A percentile compares a stretch with the other conserved stretches of the same genome.
phyloP scores from a whole-genome alignment of 2,797 vertebrate genomes.

The Chelmon rostratus region DNA sequence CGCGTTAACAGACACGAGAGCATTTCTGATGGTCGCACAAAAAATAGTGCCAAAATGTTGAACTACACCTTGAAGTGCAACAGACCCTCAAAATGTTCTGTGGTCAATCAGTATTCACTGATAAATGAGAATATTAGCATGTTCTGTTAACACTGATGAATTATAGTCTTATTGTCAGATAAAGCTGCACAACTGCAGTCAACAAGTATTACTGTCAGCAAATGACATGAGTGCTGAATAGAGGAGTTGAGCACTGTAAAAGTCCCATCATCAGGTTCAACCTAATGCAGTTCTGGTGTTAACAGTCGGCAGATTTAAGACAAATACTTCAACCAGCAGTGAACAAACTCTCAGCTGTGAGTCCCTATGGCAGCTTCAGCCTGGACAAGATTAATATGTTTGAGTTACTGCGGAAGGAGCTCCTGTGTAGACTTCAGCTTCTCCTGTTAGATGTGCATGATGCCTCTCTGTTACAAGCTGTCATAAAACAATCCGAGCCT shows the following conservation, averaged over 20 bases:
- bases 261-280: constrained; percentile 3
- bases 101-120: too few relatives aligned
- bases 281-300: neutral
- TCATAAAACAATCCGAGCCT: constrained; percentile 20
- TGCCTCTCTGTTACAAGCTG: constrained; percentile 23
- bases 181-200: neutral
- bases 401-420: constrained; percentile 28
- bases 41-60: too few relatives aligned
- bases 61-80: too few relatives aligned
- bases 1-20: neutral
- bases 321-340: constrained; percentile 36
- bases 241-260: constrained; percentile 1
- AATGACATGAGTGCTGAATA: neutral
- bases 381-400: constrained; percentile 34
- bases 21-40: too few relatives aligned
- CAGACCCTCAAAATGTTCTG: too few relatives aligned
- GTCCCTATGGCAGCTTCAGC: constrained; percentile 33
- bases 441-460: constrained; percentile 9
- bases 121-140: neutral
- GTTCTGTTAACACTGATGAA: neutral
- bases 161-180: neutral
- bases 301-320: constrained; percentile 38
- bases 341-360: constrained; percentile 22
- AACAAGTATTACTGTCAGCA: neutral
- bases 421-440: constrained; percentile 28